Evolutionary conservation across 2,888 invertebrate genomes (phyloP).

Genomic region (Nyleta sp.): DNA sequence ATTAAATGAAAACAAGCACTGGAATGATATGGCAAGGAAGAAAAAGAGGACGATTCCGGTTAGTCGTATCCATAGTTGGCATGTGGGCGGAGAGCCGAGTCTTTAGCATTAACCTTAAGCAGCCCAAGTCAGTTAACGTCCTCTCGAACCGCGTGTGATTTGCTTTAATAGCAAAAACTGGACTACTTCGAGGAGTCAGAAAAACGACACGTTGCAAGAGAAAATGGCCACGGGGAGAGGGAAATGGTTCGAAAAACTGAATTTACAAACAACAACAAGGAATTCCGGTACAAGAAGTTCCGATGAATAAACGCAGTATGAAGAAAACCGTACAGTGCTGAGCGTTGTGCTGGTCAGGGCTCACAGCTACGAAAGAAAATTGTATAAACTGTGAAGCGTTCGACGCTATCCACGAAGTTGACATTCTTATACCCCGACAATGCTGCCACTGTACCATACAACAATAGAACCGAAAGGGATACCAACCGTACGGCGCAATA

Average conservation of each 20-base stretch:
- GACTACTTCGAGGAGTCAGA: constrained; percentile 48
- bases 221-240: constrained; percentile 12
- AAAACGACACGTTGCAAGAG: constrained; percentile 1
- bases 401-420: no score
- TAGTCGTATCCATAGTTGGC: constrained; percentile 66
- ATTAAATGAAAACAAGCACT: constrained; percentile 58
- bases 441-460: no score
- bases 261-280: no score
- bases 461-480: no score
- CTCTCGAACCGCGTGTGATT: constrained; percentile 51
- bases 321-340: no score
- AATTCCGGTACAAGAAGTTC: no score
- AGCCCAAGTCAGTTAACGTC: constrained; percentile 45
- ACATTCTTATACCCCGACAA: no score
- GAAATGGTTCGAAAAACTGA: constrained; percentile 11
- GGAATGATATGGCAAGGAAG: constrained; percentile 47
- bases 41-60: constrained; percentile 59
- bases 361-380: no score
- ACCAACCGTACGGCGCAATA: no score
- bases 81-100: constrained; percentile 66
- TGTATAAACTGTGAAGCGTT: no score
- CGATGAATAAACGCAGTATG: no score
- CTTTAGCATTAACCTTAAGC: constrained; percentile 62
- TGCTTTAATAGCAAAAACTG: constrained; percentile 58
- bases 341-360: no score